phyloP scores from a whole-genome alignment of 2,113 vertebrate genomes.

The Suricata suricatta region DNA sequence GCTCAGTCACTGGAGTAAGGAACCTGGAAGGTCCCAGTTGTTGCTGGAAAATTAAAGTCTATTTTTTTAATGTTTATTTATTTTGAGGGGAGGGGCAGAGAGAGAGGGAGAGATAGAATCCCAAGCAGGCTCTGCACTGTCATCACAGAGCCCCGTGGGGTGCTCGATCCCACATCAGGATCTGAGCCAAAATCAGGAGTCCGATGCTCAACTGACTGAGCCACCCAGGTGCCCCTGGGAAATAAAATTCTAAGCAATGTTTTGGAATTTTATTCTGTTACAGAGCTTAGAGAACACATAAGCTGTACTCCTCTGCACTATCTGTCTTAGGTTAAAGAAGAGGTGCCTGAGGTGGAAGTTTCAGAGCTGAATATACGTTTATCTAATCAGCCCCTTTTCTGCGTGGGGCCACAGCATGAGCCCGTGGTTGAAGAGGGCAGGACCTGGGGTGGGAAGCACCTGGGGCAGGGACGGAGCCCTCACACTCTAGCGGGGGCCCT shows the following conservation, averaged over 20 bases:
- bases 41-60: neutral
- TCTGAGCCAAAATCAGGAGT: too few relatives aligned
- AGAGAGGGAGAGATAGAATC: too few relatives aligned
- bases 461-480: neutral
- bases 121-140: too few relatives aligned
- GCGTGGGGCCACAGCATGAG: accelerated
- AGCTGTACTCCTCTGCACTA: neutral
- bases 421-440: too few relatives aligned
- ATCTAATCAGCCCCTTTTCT: neutral
- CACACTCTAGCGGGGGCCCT: accelerated
- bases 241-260: neutral
- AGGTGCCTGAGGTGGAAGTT: neutral
- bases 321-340: neutral
- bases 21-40: neutral
- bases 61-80: too few relatives aligned
- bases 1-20: neutral
- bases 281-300: neutral
- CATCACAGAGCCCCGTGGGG: too few relatives aligned
- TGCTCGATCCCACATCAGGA: too few relatives aligned
- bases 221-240: neutral
- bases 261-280: neutral
- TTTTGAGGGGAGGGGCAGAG: too few relatives aligned
- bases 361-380: neutral
- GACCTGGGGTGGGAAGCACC: too few relatives aligned
- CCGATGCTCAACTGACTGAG: too few relatives aligned